Percentiles rank a stretch among this genome's conserved stretches.
phyloP scores from a whole-genome alignment of 1,140 invertebrate species.

The Aphaenogaster rudis region DNA sequence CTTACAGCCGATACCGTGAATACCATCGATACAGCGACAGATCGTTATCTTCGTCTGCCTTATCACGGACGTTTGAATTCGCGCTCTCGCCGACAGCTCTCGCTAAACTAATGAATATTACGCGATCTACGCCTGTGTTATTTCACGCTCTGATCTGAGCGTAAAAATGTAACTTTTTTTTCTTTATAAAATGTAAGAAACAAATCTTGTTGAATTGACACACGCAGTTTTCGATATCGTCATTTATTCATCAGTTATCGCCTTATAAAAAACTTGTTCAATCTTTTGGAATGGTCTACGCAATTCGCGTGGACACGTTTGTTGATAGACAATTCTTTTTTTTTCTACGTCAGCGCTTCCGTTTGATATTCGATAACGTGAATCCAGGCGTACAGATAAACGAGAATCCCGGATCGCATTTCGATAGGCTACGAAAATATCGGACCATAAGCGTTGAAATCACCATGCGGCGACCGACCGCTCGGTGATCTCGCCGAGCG shows the following conservation, averaged over 20 bases:
- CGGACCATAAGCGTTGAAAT: constrained; percentile 69
- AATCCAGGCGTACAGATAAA: background rate
- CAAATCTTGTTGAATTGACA: background rate
- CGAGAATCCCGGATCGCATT: background rate
- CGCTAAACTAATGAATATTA: background rate
- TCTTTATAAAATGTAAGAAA: background rate
- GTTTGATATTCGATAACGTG: background rate
- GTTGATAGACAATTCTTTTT: background rate
- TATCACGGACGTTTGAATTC: background rate
- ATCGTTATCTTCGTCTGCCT: constrained; percentile 12
- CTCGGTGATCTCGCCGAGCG: constrained; percentile 42
- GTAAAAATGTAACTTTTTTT: background rate
- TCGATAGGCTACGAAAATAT: constrained; percentile 1
- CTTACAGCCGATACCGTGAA: background rate
- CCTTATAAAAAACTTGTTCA: background rate
- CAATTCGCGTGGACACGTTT: background rate
- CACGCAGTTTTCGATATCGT: background rate
- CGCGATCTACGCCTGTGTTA: background rate
- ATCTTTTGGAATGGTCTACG: no score
- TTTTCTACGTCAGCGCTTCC: background rate
- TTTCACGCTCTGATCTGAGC: background rate
- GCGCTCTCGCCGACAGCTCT: background rate
- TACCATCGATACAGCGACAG: background rate
- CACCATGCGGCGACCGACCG: constrained; percentile 48
- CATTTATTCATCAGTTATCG: background rate